phyloP scores from a whole-genome alignment of 2,113 vertebrate species.

The Aldabrachelys gigantea region DNA sequence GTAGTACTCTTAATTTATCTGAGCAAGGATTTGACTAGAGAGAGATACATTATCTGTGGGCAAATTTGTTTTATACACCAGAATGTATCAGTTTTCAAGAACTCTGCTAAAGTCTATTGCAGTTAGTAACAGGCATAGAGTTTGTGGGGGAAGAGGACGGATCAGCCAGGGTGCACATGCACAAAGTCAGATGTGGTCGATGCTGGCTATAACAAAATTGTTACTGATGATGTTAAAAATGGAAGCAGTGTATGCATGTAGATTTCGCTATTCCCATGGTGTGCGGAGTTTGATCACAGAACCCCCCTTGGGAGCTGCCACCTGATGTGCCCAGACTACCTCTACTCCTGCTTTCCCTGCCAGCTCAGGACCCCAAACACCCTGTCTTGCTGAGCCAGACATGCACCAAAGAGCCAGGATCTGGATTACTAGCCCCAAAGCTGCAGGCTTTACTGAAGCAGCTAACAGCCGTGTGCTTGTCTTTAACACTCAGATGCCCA shows the following conservation, averaged over 20 bases:
- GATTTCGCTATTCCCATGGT: not conserved
- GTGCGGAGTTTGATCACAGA: no score
- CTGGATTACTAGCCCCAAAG: no score
- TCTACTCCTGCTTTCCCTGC: no score
- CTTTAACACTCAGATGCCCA: no score
- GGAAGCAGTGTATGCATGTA: not conserved
- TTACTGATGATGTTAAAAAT: not conserved
- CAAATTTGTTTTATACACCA: not conserved
- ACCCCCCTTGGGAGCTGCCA: no score
- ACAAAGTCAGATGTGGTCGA: not conserved
- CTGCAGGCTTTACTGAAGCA: no score
- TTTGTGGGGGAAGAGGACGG: not conserved
- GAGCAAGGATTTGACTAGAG: constrained; percentile 5
- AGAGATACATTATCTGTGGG: not conserved
- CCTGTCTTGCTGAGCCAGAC: no score
- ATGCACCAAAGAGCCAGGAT: no score
- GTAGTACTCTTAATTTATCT: constrained; percentile 14
- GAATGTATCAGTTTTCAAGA: not conserved
- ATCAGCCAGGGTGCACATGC: not conserved
- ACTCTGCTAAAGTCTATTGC: constrained; percentile 26
- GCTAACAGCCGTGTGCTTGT: no score
- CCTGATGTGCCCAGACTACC: no score
- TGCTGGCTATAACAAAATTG: fast-evolving
- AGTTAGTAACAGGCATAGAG: constrained; percentile 12
- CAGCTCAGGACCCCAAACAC: no score